Base-by-base conservation (phyloP, 2,888 invertebrate genomes). In the Clepsis dumicolana region DNA sequence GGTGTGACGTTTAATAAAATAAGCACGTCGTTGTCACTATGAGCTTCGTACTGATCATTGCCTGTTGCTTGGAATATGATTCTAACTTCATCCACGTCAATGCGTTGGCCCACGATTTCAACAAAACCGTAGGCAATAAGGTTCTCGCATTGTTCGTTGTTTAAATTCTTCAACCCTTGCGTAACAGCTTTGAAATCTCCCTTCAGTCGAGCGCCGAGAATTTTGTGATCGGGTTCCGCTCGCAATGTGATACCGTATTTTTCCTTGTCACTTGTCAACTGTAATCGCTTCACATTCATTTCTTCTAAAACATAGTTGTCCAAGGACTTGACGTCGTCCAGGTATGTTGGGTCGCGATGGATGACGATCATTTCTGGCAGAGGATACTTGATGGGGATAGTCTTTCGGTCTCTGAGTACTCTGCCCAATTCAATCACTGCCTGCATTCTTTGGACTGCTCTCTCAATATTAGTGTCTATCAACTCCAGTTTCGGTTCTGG, bases 181-280 rank as follows among this genome's bases (percentile, higher is more conserved):
- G 96, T 96, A 0, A 99, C 97, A 27, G 95, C 94, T 90, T 99
- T 99, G 77, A 99, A 98, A 77, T 97, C 97, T 2, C 96, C 96
- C 88, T 99, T 99, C 48, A 99, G 93, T 70, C 98, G 95, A 12
- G 96, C 95, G 0, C 99, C 99, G 12, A 99, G 94, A 29, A 96
- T 94, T 91, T 98, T 98, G 86, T 98, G 98, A 89, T 99, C 98
- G 0, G 99, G 98, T 83, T 99, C 99, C 0, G 99, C 99, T 79
- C 96, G 95, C 61, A 99, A 87, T 4, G 96, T 95, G 27, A 99
- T 97, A 1, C 98, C 98, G 89, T 98, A 99, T 78, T 97, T 97
- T 74, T 96, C 95, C 88, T 99, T 99, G 80, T 99, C 98, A 48
- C 96, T 96, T 2, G 98, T 97, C 0, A 98, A 94, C 0, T 96